Evolutionary conservation across 2,113 vertebrate species (phyloP), one percentile per base, ranked within the genome.

Genomic region (Ursus arctos): DNA sequence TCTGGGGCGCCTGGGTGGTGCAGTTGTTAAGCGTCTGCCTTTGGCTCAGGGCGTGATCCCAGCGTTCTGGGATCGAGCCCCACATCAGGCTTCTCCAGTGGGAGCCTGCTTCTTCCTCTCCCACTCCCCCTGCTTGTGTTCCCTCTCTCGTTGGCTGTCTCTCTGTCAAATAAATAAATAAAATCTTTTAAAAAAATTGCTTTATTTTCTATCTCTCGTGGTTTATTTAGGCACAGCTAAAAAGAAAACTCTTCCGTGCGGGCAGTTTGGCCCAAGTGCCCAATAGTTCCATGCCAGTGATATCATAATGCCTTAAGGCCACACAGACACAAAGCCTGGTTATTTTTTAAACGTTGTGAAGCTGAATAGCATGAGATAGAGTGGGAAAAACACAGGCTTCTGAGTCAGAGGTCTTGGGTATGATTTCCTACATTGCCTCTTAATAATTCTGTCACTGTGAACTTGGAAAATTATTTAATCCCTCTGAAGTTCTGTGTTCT

Each of bases 281-380:
- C 63, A 6, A 11, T 11, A 43, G 80, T 74, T 91, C 47, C 6
- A 24, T 90, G 57, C 36, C 63, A 31, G n/a, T 96, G 95, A 95
- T 61, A 47, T 67, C 96, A 95, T 81, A 3, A 28, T 69, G 74
- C 84, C 92, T 69, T 26, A 65, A 49, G 84, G 91, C 81, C 76
- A 84, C 71, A 59, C 19, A 61, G 43, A 95, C 89, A 92, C 94
- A 93, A 71, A 93, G 77, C 16, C 51, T 74, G 63, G 51, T 88
- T 72, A 85, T 63, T 83, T 91, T 76, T 87, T 21, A 74, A 88
- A 57, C 43, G 87, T 24, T 63, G 53, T 21, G 43, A 74, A 72
- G 85, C 86, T 24, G 13, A 87, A 84, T 40, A 89, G 55, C 72
- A 13, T 86, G 63, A 92, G 90, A 80, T 47, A 11, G 18, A 65